A percentile compares a stretch with the other conserved stretches of the same genome.
These are phyloP conservation scores for Capreolus pygargus DNA, from an alignment of 2,113 vertebrate species.

Conservation along the genomic window DNA sequence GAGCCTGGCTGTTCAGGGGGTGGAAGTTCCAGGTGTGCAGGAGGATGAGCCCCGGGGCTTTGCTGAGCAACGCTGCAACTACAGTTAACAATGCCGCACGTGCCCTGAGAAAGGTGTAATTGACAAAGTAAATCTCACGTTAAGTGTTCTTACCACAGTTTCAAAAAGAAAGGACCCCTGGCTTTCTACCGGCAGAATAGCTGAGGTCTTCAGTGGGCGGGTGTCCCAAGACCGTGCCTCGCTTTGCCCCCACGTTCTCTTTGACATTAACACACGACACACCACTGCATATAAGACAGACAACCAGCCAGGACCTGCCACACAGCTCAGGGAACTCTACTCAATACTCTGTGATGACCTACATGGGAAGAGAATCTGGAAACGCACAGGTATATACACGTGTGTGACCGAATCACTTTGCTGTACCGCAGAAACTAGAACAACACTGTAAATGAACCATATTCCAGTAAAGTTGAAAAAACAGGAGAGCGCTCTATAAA, in stretches of 20 bases:
- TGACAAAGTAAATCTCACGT: too few relatives aligned
- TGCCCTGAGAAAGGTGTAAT: too few relatives aligned
- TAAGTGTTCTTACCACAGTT: neutral
- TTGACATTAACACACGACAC: neutral
- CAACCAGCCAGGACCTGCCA: neutral
- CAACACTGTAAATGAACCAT: neutral
- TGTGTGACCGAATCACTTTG: neutral
- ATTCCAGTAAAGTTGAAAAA: neutral
- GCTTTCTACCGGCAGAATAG: neutral
- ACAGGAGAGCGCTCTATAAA: neutral
- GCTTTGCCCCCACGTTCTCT: fast-evolving
- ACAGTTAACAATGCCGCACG: fast-evolving
- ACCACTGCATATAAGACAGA: neutral
- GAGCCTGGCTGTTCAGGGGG: neutral
- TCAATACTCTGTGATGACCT: neutral
- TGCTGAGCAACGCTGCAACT: fast-evolving
- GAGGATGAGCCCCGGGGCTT: neutral
- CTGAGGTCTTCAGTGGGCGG: neutral
- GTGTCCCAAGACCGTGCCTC: neutral
- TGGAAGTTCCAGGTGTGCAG: neutral
- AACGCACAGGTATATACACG: neutral
- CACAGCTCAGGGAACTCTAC: neutral
- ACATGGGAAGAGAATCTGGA: neutral
- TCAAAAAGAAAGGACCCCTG: neutral
- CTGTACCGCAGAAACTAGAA: neutral